A percentile compares a stretch with the other conserved stretches of the same genome.
phyloP scores from a whole-genome alignment of 1,140 invertebrate genomes.

The Leguminivora glycinivorella region DNA sequence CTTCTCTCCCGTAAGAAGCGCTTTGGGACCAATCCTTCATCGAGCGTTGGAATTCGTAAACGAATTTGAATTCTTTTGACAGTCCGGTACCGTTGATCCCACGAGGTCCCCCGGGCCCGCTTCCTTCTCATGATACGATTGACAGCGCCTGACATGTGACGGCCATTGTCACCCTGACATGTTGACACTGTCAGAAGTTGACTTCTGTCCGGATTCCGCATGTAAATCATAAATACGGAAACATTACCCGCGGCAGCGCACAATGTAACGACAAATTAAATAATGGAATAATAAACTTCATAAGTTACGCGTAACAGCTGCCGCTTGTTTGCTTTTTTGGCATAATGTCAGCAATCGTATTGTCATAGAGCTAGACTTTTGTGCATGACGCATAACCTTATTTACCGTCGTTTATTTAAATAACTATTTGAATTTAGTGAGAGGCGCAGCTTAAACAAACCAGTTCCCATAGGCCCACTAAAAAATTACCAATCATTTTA shows the following conservation, averaged over 20 bases:
- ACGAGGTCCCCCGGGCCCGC: constrained; percentile 47
- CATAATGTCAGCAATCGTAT: background rate
- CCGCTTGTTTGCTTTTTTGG: constrained; percentile 32
- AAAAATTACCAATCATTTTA: background rate
- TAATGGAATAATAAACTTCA: constrained; percentile 72
- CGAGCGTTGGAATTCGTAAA: constrained; percentile 54
- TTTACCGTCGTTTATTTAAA: background rate
- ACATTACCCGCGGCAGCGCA: constrained; percentile 58
- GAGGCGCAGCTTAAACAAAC: background rate
- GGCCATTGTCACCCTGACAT: constrained; percentile 72
- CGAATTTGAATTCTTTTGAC: constrained; percentile 53
- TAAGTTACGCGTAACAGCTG: constrained; percentile 57
- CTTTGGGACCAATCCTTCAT: constrained; percentile 62
- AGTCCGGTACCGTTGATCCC: constrained; percentile 39
- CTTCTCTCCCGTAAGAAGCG: constrained; percentile 36
- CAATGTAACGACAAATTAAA: constrained; percentile 76
- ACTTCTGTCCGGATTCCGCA: constrained; percentile 76
- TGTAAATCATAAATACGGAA: constrained; percentile 73
- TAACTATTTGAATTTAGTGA: background rate
- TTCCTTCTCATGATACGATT: constrained; percentile 73
- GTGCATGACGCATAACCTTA: background rate
- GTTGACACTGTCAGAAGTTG: constrained; percentile 76
- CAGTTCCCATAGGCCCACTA: background rate
- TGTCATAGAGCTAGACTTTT: background rate
- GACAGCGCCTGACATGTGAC: constrained; percentile 73